phyloP scores from a whole-genome alignment of 2,888 invertebrate species.

The Magallana nippona region DNA sequence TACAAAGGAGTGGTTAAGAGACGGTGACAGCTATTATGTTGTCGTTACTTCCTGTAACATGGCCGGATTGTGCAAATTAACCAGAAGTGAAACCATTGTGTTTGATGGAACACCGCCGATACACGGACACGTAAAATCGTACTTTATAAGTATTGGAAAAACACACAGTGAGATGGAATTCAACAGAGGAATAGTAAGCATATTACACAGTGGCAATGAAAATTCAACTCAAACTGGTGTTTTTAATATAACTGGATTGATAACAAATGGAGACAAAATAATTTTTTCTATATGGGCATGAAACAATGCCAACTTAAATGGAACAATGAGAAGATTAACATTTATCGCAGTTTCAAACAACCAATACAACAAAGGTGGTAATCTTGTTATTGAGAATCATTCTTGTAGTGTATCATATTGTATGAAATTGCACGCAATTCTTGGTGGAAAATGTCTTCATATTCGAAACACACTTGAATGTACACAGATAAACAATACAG shows the following conservation, averaged over 20 bases:
- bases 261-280: constrained; percentile 11
- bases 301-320: constrained; percentile 31
- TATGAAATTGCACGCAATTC: constrained; percentile 57
- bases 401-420: constrained; percentile 58
- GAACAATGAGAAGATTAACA: constrained; percentile 41
- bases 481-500: background rate
- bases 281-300: constrained; percentile 26
- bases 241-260: background rate
- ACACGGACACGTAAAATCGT: constrained; percentile 44
- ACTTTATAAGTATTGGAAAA: constrained; percentile 47
- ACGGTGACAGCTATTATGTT: constrained; percentile 34
- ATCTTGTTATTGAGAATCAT: constrained; percentile 55
- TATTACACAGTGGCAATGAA: background rate
- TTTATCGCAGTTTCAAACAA: constrained; percentile 32
- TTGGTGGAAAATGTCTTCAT: constrained; percentile 49
- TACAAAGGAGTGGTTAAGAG: constrained; percentile 17
- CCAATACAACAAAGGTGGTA: constrained; percentile 26
- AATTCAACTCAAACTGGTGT: background rate
- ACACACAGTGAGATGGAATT: constrained; percentile 33
- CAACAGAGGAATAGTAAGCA: background rate
- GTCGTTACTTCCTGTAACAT: constrained; percentile 38
- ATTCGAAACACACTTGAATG: background rate
- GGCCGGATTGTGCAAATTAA: constrained; percentile 33
- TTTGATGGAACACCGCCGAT: constrained; percentile 35
- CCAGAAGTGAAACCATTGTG: background rate